Evolutionary conservation across 2,113 vertebrate species (phyloP).

Genomic region (Mola mola): DNA sequence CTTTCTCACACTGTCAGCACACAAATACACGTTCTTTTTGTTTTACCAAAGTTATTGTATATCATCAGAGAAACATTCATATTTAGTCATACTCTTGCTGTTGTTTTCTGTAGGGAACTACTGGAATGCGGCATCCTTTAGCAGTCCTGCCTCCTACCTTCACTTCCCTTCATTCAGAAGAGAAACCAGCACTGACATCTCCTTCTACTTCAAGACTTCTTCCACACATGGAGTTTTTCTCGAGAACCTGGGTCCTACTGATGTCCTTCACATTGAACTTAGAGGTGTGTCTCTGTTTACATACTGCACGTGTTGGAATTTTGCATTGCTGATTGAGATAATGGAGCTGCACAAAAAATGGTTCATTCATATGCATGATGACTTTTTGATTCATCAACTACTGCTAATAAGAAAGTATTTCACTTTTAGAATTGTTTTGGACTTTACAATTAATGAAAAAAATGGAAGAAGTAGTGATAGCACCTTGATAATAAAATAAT

Average conservation of each 20-base stretch:
- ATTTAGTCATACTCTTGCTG: not conserved
- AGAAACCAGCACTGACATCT: conserved; percentile 93
- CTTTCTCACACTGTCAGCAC: too few relatives aligned
- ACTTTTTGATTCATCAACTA: too few relatives aligned
- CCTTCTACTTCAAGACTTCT: conserved; percentile 97
- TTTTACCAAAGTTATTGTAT: not conserved
- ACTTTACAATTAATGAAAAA: too few relatives aligned
- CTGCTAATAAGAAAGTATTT: too few relatives aligned
- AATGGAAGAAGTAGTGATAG: too few relatives aligned
- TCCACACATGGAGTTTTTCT: conserved; percentile 91
- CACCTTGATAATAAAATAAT: too few relatives aligned
- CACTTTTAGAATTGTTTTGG: too few relatives aligned
- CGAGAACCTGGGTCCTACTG: conserved; percentile 89
- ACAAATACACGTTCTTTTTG: not conserved
- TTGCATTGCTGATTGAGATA: too few relatives aligned
- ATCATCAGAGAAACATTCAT: not conserved
- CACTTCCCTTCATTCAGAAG: conserved; percentile 92
- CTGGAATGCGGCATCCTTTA: conserved; percentile 94
- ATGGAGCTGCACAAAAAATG: too few relatives aligned
- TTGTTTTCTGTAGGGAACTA: conserved; percentile 83
- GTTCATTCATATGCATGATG: too few relatives aligned
- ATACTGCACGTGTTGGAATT: too few relatives aligned
- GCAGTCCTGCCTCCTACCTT: conserved; percentile 90
- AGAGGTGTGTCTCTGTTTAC: conserved; percentile 80
- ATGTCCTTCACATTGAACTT: conserved; percentile 92